A percentile compares a stretch with the other conserved stretches of the same genome.
These are phyloP conservation scores for Thera obeliscata DNA, from an alignment of 2,888 invertebrate genomes.

Conservation along the genomic window DNA sequence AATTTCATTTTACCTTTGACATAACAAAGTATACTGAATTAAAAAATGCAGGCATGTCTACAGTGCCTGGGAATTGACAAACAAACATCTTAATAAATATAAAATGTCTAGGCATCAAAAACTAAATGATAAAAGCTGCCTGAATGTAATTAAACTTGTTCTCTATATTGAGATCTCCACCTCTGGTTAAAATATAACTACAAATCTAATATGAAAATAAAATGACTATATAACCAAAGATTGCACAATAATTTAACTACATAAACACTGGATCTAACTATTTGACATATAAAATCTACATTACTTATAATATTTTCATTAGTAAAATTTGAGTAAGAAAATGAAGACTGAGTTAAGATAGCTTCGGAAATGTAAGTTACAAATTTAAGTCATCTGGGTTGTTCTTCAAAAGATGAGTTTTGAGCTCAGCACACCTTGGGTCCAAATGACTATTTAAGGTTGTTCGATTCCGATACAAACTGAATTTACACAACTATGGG, in stretches of 20 bases:
- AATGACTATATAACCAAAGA: slow-evolving; percentile 50
- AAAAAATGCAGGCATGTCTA: background rate
- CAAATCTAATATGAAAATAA: slow-evolving; percentile 43
- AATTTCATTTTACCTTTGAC: background rate
- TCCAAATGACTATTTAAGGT: no score
- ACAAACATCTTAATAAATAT: background rate
- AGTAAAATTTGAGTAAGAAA: slow-evolving; percentile 37
- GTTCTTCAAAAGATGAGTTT: background rate
- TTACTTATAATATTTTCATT: slow-evolving; percentile 45
- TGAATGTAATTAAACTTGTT: slow-evolving; percentile 41
- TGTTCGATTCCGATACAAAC: no score
- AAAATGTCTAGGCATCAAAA: background rate
- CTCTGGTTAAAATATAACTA: slow-evolving; percentile 43
- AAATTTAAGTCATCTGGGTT: background rate
- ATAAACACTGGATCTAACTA: slow-evolving; percentile 46
- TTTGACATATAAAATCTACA: slow-evolving; percentile 61
- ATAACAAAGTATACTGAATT: background rate
- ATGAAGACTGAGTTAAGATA: slow-evolving; percentile 23
- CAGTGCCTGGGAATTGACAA: background rate
- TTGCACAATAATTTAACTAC: slow-evolving; percentile 49
- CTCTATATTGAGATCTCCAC: slow-evolving; percentile 53
- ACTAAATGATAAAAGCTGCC: slow-evolving; percentile 14
- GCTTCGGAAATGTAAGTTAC: background rate
- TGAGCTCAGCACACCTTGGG: no score
- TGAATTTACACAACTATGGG: no score